These are phyloP conservation scores for Ceratitis capitata DNA, from an alignment of 1,140 invertebrate species.

Conservation along the genomic window DNA sequence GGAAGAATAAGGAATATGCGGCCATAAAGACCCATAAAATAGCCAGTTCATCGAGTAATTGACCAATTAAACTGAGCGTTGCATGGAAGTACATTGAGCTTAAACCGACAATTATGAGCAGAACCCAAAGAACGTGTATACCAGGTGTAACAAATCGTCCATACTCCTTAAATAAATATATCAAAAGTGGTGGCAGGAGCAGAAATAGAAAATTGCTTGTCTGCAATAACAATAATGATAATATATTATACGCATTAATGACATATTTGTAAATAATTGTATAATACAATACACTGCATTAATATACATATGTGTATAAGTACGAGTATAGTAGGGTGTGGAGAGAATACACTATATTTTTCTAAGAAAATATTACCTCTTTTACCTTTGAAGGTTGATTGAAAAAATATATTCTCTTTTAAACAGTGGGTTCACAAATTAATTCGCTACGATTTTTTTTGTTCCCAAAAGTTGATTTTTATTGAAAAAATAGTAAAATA, in stretches of 20 bases:
- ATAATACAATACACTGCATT: too few species aligned
- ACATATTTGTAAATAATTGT: too few species aligned
- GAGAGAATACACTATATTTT: too few species aligned
- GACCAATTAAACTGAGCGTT: conserved; percentile 80
- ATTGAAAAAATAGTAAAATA: too few species aligned
- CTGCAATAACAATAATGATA: conserved; percentile 67
- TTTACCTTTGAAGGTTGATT: too few species aligned
- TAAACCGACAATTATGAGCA: conserved; percentile 80
- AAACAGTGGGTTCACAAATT: too few species aligned
- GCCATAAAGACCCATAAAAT: conserved; percentile 85
- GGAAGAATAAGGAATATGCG: conserved; percentile 78
- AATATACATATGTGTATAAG: too few species aligned
- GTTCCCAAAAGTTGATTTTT: too few species aligned
- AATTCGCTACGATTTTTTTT: too few species aligned
- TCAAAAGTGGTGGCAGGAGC: conserved; percentile 78
- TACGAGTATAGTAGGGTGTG: too few species aligned
- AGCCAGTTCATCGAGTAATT: conserved; percentile 81
- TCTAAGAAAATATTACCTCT: too few species aligned
- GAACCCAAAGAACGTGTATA: conserved; percentile 80
- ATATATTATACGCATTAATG: background rate
- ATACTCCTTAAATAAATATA: conserved; percentile 80
- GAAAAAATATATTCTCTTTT: too few species aligned
- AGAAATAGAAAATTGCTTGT: conserved; percentile 84
- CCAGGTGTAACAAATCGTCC: conserved; percentile 77
- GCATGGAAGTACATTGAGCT: conserved; percentile 86